A percentile compares a stretch with the other conserved stretches of the same genome.
These are phyloP conservation scores for Leiothrix lutea DNA, from an alignment of 2,113 vertebrate genomes.

Conservation along the genomic window DNA sequence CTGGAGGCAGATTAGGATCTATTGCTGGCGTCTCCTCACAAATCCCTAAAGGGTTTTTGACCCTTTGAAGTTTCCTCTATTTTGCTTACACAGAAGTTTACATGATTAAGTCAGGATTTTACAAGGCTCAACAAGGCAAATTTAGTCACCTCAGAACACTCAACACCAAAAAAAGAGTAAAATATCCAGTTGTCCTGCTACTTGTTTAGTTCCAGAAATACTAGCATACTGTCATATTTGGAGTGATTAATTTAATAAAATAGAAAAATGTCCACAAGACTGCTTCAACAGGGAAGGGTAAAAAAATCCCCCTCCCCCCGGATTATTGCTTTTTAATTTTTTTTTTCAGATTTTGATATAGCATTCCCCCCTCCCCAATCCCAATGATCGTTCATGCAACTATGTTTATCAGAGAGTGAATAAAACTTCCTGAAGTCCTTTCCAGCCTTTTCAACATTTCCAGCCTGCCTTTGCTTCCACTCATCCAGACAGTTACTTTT, in stretches of 20 bases:
- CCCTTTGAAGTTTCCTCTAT: constrained; percentile 73
- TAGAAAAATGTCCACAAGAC: not conserved
- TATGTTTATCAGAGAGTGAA: not conserved
- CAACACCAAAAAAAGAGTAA: constrained; percentile 6
- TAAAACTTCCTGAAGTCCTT: not conserved
- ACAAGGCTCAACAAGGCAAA: constrained; percentile 69
- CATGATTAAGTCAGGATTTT: constrained; percentile 73
- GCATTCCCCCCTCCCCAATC: accelerated
- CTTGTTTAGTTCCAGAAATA: not conserved
- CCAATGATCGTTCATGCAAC: not conserved
- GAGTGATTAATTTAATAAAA: not conserved
- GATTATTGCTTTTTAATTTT: not conserved
- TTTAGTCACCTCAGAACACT: constrained; percentile 62
- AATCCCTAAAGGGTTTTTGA: constrained; percentile 71
- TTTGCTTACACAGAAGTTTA: constrained; percentile 76
- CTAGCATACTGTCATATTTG: not conserved
- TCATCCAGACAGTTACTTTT: not conserved
- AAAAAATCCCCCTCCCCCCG: accelerated
- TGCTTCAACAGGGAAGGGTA: not conserved
- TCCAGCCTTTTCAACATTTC: not conserved
- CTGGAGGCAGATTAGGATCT: constrained; percentile 71
- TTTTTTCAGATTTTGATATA: not conserved
- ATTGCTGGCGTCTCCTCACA: constrained; percentile 61
- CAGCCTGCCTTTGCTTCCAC: not conserved
- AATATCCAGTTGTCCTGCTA: constrained; percentile 56